Conservation (phyloP, 2,797 vertebrate species). For the Lerista edwardsae region DNA sequence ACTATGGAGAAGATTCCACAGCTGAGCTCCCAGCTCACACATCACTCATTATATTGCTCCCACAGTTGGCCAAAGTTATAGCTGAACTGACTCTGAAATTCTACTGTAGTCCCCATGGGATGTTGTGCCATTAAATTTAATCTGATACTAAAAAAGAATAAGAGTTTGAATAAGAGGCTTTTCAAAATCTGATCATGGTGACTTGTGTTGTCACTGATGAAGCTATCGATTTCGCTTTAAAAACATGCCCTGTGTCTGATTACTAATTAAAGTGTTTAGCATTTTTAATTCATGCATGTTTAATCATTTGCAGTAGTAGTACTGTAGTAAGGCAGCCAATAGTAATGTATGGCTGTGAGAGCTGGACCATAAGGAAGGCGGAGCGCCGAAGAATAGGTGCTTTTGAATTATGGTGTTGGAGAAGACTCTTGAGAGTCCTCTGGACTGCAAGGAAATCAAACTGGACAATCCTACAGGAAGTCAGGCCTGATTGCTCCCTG, state of each 20-base stretch:
- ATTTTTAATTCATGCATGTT: conserved; percentile 46
- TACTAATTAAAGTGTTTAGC: conserved; percentile 49
- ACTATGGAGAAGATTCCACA: too few relatives aligned
- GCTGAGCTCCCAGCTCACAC: neutral
- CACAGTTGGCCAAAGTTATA: neutral
- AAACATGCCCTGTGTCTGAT: conserved; percentile 32
- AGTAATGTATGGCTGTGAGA: too few relatives aligned
- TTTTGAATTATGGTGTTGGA: too few relatives aligned
- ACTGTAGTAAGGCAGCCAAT: too few relatives aligned
- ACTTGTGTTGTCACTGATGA: conserved; percentile 25
- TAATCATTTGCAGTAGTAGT: conserved; percentile 39
- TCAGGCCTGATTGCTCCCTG: too few relatives aligned
- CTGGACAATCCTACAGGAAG: too few relatives aligned
- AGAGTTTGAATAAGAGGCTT: neutral
- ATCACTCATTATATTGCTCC: neutral
- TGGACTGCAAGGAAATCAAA: too few relatives aligned
- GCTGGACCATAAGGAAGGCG: too few relatives aligned
- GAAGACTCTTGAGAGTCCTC: too few relatives aligned
- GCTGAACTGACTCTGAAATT: neutral
- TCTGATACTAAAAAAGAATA: conserved; percentile 5
- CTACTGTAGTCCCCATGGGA: neutral
- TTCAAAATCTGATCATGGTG: conserved; percentile 5
- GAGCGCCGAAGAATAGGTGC: too few relatives aligned
- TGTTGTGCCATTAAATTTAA: neutral
- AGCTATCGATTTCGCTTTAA: conserved; percentile 14